Base-by-base conservation (phyloP, 2,888 invertebrate genomes). In the Selenia dentaria region DNA sequence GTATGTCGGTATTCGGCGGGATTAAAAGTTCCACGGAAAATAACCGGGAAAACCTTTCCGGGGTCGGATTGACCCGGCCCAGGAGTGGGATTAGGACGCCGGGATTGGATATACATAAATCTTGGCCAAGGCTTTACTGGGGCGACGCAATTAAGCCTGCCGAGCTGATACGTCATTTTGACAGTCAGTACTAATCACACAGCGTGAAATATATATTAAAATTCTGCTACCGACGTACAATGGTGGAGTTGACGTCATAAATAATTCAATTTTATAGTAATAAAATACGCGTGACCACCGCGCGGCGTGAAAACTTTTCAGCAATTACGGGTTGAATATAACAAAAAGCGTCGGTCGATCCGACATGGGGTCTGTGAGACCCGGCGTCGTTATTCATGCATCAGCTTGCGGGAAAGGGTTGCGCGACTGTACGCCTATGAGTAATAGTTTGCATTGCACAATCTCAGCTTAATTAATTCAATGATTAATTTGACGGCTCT, bases 11-110 rank as follows among this genome's bases (percentile, higher is more conserved):
- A 90, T 90, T 90, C 88, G 82, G 83, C 79, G 65, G 90, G 90
- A 90, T 90, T 90, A 90, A 90, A 90, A 90, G 90, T 90, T 90
- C 87, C 83, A 84, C 85, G 89, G 90, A 90, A 90, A 90, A 90
- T 90, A 90, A 90, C 88, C 89, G 85, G 89, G 88, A 85, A 90
- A 90, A 89, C 87, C 88, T 88, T 90, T 86, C 88, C 89, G 84
- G 88, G 88, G 85, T 79, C 80, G 86, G 86, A 87, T 85, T 88
- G 90, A 90, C 89, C 90, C 87, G 71, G 58, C 82, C 74, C 81
- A 81, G 79, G 72, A 82, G 75, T 79, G 77, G 89, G 90, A 88
- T 88, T 90, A 89, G 89, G 83, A 71, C 70, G 63, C 82, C 83
- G 80, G 90, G 87, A 90, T 90, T 87, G 90, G 89, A 89, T 89